Conservation (phyloP, 2,888 invertebrate genomes). For the Latrodectus hesperus region DNA sequence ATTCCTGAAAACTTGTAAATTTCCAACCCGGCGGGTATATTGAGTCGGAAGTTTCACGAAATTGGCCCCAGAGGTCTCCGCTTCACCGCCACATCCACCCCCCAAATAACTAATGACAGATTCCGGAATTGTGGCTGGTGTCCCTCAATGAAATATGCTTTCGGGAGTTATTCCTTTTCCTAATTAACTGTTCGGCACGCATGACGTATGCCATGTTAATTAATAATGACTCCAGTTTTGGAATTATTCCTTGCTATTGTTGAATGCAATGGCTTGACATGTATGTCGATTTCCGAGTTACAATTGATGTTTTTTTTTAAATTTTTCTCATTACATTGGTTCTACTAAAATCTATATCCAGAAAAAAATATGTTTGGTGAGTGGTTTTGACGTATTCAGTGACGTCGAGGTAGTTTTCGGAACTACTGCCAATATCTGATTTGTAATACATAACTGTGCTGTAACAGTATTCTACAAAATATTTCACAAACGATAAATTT, state of each 20-base stretch:
- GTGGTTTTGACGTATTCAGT: too few relatives aligned
- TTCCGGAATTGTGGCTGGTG: slow-evolving; percentile 21
- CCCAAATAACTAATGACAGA: slow-evolving; percentile 48
- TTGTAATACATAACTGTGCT: too few relatives aligned
- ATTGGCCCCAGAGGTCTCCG: slow-evolving; percentile 36
- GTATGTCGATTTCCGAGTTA: too few relatives aligned
- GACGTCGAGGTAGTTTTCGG: too few relatives aligned
- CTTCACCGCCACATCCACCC: slow-evolving; percentile 26
- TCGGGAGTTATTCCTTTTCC: slow-evolving; percentile 25
- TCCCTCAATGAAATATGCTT: slow-evolving; percentile 24
- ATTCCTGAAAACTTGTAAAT: background rate
- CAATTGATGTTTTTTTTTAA: too few relatives aligned
- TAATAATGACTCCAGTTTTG: slow-evolving; percentile 46
- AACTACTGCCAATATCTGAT: too few relatives aligned
- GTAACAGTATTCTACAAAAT: too few relatives aligned
- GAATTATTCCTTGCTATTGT: background rate
- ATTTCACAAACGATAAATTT: too few relatives aligned
- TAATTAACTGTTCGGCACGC: slow-evolving; percentile 49
- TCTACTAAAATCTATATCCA: too few relatives aligned
- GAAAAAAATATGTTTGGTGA: too few relatives aligned
- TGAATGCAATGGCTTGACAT: too few relatives aligned
- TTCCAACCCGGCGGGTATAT: slow-evolving; percentile 1
- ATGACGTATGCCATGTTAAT: slow-evolving; percentile 40
- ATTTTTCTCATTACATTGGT: too few relatives aligned
- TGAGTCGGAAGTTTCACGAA: slow-evolving; percentile 21